Evolutionary conservation across 2,113 vertebrate genomes (phyloP), one percentile per base, ranked within the genome.

Genomic region (Sigmodon hispidus): DNA sequence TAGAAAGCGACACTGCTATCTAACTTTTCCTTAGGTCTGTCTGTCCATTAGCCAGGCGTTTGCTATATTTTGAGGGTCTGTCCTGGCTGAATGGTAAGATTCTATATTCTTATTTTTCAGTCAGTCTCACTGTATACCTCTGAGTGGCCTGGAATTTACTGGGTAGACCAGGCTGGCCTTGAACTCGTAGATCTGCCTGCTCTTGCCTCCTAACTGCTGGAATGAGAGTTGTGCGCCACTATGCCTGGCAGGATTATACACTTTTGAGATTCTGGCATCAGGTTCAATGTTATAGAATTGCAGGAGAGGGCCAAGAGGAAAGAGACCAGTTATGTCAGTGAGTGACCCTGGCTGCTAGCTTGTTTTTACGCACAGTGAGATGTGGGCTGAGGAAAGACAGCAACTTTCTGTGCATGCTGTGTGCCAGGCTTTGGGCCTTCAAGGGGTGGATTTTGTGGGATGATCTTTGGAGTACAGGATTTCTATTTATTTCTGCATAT

Each of bases 21-120:
- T 59, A 61, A n/a, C 70, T 91, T 45, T 57, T 79, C 22, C 61
- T 36, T 76, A 7, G 10, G 2, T 65, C 65, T 70, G 15, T 89
- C 63, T 88, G 31, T 81, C 57, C 96, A 43, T 36, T 90, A 95
- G 22, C 59, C 40, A 73, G 88, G 55, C 26, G 84, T 89, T 92
- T 94, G 75, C 63, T 81, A 5, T 61, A 87, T 95, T 34, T 81
- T 63, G 15, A 90, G 76, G 63, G 87, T 93, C 80, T 48, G 40
- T 85, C 17, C 63, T 36, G 6, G 31, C 61, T 86, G 83, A 86
- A 65, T 50, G 29, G 48, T 86, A 22, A 61, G 19, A 34, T 85
- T 48, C 29, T 85, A 13, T 65, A 48, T 85, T 83, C n/a, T 43
- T 83, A 83, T 34, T 4, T 70, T 81, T 84, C 81, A 63, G 26